Evolutionary conservation across 2,113 vertebrate genomes (phyloP).

Genomic region (Microcebus tavaratra): DNA sequence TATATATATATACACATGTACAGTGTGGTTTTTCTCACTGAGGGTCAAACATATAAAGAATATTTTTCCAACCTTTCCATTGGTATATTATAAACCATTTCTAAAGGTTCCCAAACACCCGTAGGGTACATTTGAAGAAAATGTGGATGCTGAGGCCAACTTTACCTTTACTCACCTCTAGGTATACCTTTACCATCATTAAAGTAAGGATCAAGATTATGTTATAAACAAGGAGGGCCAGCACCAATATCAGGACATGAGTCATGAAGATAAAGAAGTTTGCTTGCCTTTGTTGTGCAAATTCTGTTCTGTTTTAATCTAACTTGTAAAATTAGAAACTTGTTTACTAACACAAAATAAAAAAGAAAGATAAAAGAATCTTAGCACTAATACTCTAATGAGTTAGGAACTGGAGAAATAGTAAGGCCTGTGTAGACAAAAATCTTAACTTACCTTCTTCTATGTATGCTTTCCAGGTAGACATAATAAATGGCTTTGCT

Average conservation of each 20-base stretch:
- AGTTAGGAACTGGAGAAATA: neutral
- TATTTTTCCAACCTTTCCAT: neutral
- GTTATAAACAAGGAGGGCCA: rapidly evolving
- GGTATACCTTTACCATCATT: neutral
- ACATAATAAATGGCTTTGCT: neutral
- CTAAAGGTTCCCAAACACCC: neutral
- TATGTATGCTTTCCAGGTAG: neutral
- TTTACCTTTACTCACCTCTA: neutral
- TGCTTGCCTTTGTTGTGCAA: neutral
- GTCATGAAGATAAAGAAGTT: neutral
- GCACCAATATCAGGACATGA: rapidly evolving
- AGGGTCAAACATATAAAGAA: neutral
- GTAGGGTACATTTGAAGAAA: neutral
- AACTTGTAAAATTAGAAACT: neutral
- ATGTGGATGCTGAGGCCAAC: rapidly evolving
- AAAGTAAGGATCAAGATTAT: rapidly evolving
- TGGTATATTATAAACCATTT: neutral
- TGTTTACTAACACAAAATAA: neutral
- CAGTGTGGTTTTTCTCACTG: neutral
- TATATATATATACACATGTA: neutral
- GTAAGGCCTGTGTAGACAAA: rapidly evolving
- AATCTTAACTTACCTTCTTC: neutral
- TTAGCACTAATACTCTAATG: neutral
- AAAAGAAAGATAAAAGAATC: neutral
- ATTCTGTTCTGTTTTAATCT: neutral